Conservation (phyloP, 1,140 invertebrate species). For the Calosoma granatense region DNA sequence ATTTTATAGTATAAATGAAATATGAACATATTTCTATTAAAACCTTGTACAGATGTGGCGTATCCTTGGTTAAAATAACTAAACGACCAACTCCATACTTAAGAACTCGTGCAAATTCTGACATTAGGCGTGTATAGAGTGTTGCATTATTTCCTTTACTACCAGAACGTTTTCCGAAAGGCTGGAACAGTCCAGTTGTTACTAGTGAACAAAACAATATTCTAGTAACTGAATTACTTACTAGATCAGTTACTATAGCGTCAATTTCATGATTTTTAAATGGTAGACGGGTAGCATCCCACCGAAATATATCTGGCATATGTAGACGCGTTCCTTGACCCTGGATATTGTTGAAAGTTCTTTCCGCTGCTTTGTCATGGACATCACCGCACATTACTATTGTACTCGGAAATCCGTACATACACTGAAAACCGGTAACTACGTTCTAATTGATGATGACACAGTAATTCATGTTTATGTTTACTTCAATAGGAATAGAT, state of each 20-base stretch:
- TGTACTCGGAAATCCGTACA: conserved; percentile 33
- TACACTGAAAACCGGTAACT: conserved; percentile 29
- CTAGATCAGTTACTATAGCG: conserved; percentile 49
- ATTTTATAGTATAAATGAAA: conserved; percentile 8
- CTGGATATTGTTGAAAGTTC: conserved; percentile 36
- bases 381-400: conserved; percentile 40
- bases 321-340: conserved; percentile 21
- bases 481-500: conserved; percentile 48
- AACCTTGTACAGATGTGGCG: conserved; percentile 33
- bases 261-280: conserved; percentile 42
- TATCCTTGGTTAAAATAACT: conserved; percentile 46
- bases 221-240: conserved; percentile 22
- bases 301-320: conserved; percentile 31
- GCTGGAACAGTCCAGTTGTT: no score
- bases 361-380: conserved; percentile 34
- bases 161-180: conserved; percentile 47
- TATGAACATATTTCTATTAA: conserved; percentile 7
- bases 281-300: conserved; percentile 40
- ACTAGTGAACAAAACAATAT: conserved; percentile 14
- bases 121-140: conserved; percentile 41
- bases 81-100: conserved; percentile 35
- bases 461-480: not conserved
- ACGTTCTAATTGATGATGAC: not conserved
- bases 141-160: conserved; percentile 37
- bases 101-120: conserved; percentile 40